phyloP scores from a whole-genome alignment of 2,113 vertebrate species.

The Neopipo cinnamomea region DNA sequence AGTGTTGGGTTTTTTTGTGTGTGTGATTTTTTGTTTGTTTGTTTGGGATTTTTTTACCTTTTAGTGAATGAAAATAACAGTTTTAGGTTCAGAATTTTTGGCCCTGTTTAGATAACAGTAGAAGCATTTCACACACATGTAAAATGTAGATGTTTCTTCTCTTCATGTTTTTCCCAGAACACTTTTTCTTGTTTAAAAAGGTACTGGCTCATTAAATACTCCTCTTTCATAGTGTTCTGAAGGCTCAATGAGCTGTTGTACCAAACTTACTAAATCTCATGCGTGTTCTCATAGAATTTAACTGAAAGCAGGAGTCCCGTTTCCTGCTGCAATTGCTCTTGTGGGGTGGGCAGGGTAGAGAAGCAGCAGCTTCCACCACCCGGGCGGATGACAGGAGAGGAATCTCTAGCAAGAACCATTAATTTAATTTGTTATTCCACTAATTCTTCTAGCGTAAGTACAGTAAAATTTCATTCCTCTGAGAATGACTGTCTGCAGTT shows the following conservation, averaged over 20 bases:
- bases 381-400: background rate
- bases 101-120: constrained; percentile 29
- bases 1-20: background rate
- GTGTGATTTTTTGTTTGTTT: background rate
- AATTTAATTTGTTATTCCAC: background rate
- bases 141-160: constrained; percentile 56
- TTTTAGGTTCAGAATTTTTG: constrained; percentile 69
- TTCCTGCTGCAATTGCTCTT: background rate
- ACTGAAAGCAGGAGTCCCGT: constrained; percentile 29
- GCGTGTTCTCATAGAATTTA: constrained; percentile 24
- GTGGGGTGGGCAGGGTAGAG: background rate
- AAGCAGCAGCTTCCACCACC: background rate
- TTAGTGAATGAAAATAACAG: constrained; percentile 57
- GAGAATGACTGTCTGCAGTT: background rate
- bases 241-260: constrained; percentile 71
- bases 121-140: constrained; percentile 51
- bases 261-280: constrained; percentile 36
- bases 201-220: constrained; percentile 54
- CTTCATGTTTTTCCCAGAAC: constrained; percentile 50
- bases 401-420: background rate
- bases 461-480: background rate
- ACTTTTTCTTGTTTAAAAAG: constrained; percentile 53
- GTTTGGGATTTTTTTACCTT: constrained; percentile 26
- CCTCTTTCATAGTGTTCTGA: constrained; percentile 64
- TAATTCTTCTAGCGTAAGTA: background rate